Base-by-base conservation (phyloP, 2,888 invertebrate species). In the Epistrophe grossulariae region DNA sequence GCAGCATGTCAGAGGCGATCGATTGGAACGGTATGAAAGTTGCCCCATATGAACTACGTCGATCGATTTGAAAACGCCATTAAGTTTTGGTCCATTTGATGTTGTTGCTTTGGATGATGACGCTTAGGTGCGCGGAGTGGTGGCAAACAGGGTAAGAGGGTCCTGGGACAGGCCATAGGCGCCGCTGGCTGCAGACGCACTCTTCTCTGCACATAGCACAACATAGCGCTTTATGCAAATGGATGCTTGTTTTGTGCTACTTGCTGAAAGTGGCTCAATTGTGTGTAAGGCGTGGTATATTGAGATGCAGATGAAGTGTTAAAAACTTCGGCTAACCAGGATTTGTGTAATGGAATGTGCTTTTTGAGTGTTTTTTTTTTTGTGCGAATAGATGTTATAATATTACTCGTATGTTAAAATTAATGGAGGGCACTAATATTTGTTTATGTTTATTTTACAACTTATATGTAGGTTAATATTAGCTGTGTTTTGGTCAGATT, bases 1-100 rank as follows among this genome's bases (percentile, higher is more conserved):
- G 85, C 85, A 81, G 77, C 85, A 64, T 81, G 82, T 85, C 85
- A 82, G 79, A 68, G 76, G 76, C 82, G 83, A 82, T 87, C 87
- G 87, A 87, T 83, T 72, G 87, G 83, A 87, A 83, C 76, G 74
- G 79, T 74, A 71, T 43, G 13, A 62, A 73, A 77, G 77, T 68
- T 68, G 82, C 66, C 43, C 71, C 57, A 76, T 83, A 83, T 87
- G 79, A 83, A 79, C 79, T 76, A 64, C 38, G 71, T 50, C 79
- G 40, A 79, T 79, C 83, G 76, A 76, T 83, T 83, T 79, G 71
- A 71, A 79, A 78, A 79, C 78, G 50, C 74, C 66, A 70, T 76
- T 87, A 57, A 45, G 43, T 73, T 74, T 73, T 72, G 9, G 70
- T 55, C 40, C n/a, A 28, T 72, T 48, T 43, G 72, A 59, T 57